Evolutionary conservation across 2,888 invertebrate species (phyloP), one percentile per base, ranked within the genome.

Genomic region (Leptinotarsa haldemani): DNA sequence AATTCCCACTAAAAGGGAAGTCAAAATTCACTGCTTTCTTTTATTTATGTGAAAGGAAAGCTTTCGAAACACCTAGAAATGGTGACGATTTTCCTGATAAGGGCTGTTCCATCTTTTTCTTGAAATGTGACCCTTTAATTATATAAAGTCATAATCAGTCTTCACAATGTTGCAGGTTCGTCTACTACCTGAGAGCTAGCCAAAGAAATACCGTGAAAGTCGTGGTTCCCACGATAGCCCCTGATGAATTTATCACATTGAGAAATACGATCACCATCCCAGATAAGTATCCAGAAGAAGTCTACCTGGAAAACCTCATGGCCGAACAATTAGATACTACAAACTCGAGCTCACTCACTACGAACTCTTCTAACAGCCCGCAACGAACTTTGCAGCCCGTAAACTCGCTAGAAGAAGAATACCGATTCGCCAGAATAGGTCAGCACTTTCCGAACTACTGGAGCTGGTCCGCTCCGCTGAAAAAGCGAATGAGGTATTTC

Each of bases 201-300:
- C 9, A 22, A 56, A 56, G 22, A 56, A 20, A 18, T 56, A 22
- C 12, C 15, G 56, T 56, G 56, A 56, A 13, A 13, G 56, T 56
- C 4, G 22, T 56, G 2, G 61, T 61, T 30, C 61, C 61, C 4
- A n/a, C 9, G 12, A n/a, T 30, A 9, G 5, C 30, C 18, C 16
- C 16, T 16, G 40, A 30, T 30, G 40, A 61, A 61, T 9, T 15
- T 9, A 9, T n/a, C 9, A n/a, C 18, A 12, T 30, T 30, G 3
- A 25, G n/a, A 30, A 16, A n/a, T 9, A 2, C 61, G 2, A 16
- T 61, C 61, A 61, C 61, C 7, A 61, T 30, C 30, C 30, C 30
- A 5, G 61, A 40, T n/a, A 4, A 9, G 30, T 61, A 61, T n/a
- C 61, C 61, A 25, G 61, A 61, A 61, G 61, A 61, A 40, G n/a